Percentiles rank a stretch among this genome's conserved stretches.
Evolutionary conservation across 2,113 vertebrate species (phyloP).

Genomic region (Aleadryas rufinucha): DNA sequence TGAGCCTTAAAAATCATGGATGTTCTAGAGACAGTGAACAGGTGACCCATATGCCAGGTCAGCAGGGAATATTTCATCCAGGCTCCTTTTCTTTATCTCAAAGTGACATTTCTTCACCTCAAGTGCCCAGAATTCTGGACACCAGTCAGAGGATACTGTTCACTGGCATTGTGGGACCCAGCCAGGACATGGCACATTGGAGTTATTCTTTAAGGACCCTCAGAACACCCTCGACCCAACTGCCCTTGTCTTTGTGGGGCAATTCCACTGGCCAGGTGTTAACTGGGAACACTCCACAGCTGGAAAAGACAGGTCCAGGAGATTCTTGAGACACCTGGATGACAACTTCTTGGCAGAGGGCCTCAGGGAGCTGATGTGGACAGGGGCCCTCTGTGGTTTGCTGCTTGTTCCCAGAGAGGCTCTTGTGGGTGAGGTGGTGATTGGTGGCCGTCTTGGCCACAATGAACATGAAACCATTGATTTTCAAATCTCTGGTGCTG

Average conservation of each 20-base stretch:
- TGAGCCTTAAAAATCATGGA: background rate
- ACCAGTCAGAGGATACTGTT: background rate
- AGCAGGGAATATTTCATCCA: background rate
- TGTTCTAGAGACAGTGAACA: background rate
- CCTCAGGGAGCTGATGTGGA: background rate
- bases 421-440: accelerated
- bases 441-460: background rate
- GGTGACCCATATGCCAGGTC: background rate
- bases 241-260: background rate
- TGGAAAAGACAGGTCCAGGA: background rate
- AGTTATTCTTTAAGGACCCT: background rate
- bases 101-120: background rate
- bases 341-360: background rate
- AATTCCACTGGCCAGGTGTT: background rate
- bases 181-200: background rate
- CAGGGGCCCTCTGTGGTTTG: background rate
- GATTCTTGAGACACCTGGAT: background rate
- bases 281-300: background rate
- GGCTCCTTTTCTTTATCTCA: background rate
- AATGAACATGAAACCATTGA: background rate
- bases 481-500: background rate
- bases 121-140: background rate
- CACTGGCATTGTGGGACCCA: background rate
- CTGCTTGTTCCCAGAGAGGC: background rate
- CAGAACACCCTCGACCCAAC: background rate